Conservation (phyloP, 2,113 vertebrate species). For the Mionectes macconnelli region DNA sequence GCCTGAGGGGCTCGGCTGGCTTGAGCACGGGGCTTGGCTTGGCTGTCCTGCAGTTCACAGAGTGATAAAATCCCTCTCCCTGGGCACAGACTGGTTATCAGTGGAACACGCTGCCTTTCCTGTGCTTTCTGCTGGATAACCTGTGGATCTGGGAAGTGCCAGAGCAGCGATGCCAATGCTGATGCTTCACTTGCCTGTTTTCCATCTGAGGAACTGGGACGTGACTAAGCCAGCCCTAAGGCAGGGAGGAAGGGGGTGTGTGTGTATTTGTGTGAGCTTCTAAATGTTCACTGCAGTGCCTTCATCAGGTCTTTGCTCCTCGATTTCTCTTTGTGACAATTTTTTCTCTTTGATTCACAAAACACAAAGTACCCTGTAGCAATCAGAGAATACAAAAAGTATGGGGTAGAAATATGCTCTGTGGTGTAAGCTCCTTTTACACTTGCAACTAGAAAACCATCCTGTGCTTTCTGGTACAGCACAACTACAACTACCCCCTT, state of each 20-base stretch:
- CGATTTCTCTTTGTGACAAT: neutral
- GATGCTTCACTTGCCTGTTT: neutral
- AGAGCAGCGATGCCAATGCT: neutral
- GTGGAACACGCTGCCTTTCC: rapidly evolving
- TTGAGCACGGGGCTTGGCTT: rapidly evolving
- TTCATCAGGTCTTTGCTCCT: neutral
- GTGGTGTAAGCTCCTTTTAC: neutral
- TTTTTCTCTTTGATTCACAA: neutral
- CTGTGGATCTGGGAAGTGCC: rapidly evolving
- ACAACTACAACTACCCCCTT: neutral
- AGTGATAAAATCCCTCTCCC: neutral
- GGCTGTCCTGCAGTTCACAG: rapidly evolving
- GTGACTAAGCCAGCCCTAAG: neutral
- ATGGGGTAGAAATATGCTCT: rapidly evolving
- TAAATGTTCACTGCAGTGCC: too few species aligned
- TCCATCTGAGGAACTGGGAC: neutral
- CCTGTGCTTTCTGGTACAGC: neutral
- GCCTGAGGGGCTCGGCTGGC: too few species aligned
- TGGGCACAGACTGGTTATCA: rapidly evolving
- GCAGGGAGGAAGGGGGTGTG: neutral
- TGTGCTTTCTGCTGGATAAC: rapidly evolving
- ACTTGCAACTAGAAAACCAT: neutral
- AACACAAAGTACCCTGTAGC: neutral
- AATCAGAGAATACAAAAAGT: neutral
- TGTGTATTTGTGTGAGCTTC: rapidly evolving